phyloP scores from a whole-genome alignment of 2,113 vertebrate species.

The Athene noctua region DNA sequence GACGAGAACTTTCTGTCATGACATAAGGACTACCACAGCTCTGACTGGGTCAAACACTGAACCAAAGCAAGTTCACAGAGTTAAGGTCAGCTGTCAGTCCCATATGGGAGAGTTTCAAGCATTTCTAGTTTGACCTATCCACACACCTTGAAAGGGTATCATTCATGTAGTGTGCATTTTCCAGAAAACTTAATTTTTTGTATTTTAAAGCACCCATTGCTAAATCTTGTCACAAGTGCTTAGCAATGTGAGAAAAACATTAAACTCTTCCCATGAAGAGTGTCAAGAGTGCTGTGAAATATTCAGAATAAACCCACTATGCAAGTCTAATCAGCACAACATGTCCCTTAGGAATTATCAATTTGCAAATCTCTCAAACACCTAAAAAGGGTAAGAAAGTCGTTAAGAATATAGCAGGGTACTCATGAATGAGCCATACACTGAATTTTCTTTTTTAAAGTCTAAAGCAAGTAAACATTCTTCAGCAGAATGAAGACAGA shows the following conservation, averaged over 20 bases:
- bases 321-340: neutral
- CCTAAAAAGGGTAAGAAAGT: neutral
- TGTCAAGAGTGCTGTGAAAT: neutral
- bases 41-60: neutral
- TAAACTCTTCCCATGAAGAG: neutral
- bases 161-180: neutral
- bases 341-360: neutral
- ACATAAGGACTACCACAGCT: neutral
- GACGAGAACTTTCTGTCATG: neutral
- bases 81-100: neutral
- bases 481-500: neutral
- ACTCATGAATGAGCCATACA: neutral
- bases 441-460: neutral
- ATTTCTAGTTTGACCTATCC: neutral
- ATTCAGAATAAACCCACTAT: neutral
- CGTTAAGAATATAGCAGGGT: neutral
- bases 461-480: neutral
- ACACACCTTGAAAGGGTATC: accelerated
- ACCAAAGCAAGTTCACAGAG: neutral
- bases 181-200: neutral
- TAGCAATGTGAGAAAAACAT: neutral
- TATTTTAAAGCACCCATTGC: neutral
- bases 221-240: neutral
- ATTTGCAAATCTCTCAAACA: neutral
- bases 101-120: neutral